These are phyloP conservation scores for Macrobrachium rosenbergii DNA, from an alignment of 1,140 invertebrate species.

Conservation along the genomic window DNA sequence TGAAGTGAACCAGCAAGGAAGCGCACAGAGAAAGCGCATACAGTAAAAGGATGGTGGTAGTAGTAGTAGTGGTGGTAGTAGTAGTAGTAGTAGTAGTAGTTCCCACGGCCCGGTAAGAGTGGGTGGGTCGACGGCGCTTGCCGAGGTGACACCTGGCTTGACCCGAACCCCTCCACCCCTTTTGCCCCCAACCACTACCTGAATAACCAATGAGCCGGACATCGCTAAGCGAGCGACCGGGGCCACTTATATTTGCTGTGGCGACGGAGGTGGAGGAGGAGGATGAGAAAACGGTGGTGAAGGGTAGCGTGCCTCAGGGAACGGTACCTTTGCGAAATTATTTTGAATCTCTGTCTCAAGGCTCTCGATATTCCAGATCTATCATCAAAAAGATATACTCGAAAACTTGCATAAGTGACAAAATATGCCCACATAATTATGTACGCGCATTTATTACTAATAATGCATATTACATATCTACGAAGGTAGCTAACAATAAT, in stretches of 20 bases:
- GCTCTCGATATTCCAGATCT: too few relatives aligned
- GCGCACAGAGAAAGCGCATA: too few relatives aligned
- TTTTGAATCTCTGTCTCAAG: too few relatives aligned
- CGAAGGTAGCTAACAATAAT: too few relatives aligned
- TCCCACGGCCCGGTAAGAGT: conserved; percentile 46
- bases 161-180: background rate
- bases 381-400: too few relatives aligned
- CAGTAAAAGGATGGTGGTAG: background rate
- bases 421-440: background rate
- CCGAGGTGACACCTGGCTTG: conserved; percentile 25
- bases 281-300: too few relatives aligned
- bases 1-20: too few relatives aligned
- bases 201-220: conserved; percentile 49
- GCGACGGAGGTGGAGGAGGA: background rate
- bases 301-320: too few relatives aligned
- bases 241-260: conserved; percentile 4
- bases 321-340: too few relatives aligned
- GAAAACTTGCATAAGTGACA: background rate
- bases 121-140: conserved; percentile 18
- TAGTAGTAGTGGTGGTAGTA: background rate
- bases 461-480: too few relatives aligned
- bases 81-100: background rate
- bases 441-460: too few relatives aligned
- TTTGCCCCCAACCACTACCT: conserved; percentile 18
- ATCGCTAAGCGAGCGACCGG: conserved; percentile 3